These are phyloP conservation scores for Marmota monax DNA, from an alignment of 2,113 vertebrate species.

Conservation along the genomic window DNA sequence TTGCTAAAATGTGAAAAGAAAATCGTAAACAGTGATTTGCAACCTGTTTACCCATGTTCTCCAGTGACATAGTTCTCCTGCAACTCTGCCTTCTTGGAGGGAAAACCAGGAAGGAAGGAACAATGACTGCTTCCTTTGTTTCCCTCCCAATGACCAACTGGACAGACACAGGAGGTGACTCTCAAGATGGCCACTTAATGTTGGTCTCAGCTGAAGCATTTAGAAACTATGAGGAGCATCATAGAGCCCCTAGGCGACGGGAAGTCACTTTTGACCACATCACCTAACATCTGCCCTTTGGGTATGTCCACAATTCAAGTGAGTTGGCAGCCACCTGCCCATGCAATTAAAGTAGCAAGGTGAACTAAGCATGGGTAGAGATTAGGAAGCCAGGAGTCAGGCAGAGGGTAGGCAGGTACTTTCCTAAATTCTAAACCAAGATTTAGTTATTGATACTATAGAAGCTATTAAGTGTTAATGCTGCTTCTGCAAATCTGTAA, in stretches of 20 bases:
- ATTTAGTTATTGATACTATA: background rate
- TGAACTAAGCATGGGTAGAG: background rate
- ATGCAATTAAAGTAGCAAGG: background rate
- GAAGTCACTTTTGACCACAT: background rate
- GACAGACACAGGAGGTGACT: background rate
- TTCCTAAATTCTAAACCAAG: background rate
- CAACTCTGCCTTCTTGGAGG: background rate
- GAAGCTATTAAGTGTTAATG: background rate
- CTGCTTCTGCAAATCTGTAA: background rate
- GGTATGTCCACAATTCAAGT: background rate
- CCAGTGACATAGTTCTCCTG: background rate
- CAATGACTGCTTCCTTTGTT: background rate
- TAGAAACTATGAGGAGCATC: background rate
- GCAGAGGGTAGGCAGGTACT: background rate
- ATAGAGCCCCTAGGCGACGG: background rate
- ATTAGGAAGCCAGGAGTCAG: background rate
- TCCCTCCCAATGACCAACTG: background rate
- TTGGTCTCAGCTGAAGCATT: background rate
- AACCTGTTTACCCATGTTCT: constrained; percentile 13
- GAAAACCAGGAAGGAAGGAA: background rate
- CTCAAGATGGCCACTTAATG: background rate
- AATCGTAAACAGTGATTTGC: constrained; percentile 18
- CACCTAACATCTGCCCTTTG: background rate
- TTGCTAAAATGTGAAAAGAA: constrained; percentile 51
- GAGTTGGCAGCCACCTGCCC: background rate